Base-by-base conservation (phyloP, 2,888 invertebrate genomes). In the Gymnocheta viridis region DNA sequence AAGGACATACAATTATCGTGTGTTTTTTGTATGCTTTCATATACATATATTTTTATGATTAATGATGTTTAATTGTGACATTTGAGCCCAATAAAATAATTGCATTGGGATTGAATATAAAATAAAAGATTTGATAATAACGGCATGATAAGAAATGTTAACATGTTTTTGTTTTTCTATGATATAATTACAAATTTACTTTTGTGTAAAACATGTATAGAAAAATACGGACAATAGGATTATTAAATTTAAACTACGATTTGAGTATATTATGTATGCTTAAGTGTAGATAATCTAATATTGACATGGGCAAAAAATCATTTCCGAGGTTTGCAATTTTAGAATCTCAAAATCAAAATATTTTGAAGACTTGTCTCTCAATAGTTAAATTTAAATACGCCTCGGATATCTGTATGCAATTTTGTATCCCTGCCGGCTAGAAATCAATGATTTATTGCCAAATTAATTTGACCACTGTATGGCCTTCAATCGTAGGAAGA, bases 51-150 rank as follows among this genome's bases (percentile, higher is more conserved):
- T 14, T 64, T 64, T 54, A 70, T 64, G 62, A 79, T 70, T 64
- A 54, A 79, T 47, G 62, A 44, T 44, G 54, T 35, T 70, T 54
- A 79, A 70, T 44, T 54, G 29, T 64, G 54, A 70, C 54, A 64
- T 47, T 79, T 70, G 62, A 62, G 56, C 70, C 35, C 54, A 32
- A 35, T 70, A 44, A 51, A 70, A 54, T 35, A 54, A 14, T 44
- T n/a, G 17, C 41, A 51, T 2, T 32, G 32, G 12, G 9, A n/a
- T 24, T n/a, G n/a, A 24, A 27, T 24, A 14, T 2, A 2, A 51
- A 51, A 47, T 9, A 51, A 51, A 69, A n/a, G 10, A 1, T 3
- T 41, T 6, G 6, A 38, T 38, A 22, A 22, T n/a, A 3, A 32
- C 32, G 17, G 32, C 32, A 32, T 19, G 56, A 29, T 27, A n/a